phyloP scores from a whole-genome alignment of 2,113 vertebrate genomes.

The Phalacrocorax aristotelis region DNA sequence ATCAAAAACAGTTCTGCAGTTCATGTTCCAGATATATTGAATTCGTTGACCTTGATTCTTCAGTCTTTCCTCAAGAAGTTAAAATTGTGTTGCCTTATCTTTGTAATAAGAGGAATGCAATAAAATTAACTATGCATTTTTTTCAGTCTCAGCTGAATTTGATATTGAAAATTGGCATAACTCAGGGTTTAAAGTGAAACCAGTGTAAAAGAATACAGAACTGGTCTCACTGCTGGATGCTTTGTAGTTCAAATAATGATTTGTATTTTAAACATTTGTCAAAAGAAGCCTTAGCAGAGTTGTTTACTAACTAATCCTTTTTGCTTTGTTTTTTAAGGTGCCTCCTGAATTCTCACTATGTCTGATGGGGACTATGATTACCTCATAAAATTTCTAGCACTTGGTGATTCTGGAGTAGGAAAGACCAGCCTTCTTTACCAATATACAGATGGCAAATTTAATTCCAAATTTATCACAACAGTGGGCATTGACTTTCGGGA shows the following conservation, averaged over 20 bases:
- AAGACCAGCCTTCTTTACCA: slow-evolving; percentile 98
- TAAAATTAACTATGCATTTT: background rate
- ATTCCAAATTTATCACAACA: slow-evolving; percentile 97
- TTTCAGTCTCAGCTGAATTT: background rate
- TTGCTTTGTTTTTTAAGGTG: slow-evolving; percentile 69
- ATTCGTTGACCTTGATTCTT: background rate
- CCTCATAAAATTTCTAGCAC: slow-evolving; percentile 97
- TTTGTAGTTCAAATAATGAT: background rate
- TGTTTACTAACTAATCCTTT: background rate
- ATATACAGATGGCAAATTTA: slow-evolving; percentile 96
- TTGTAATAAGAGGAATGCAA: background rate
- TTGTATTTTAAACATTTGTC: background rate
- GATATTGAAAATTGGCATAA: background rate
- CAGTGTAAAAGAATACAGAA: background rate
- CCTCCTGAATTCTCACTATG: slow-evolving; percentile 84
- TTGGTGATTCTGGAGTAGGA: slow-evolving; percentile 96
- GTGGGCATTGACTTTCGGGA: slow-evolving; percentile 99
- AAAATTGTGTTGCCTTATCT: background rate
- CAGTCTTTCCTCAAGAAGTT: background rate
- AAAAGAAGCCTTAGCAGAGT: background rate
- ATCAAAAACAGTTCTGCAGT: background rate
- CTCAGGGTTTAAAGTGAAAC: background rate
- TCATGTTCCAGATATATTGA: background rate
- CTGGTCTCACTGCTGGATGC: background rate
- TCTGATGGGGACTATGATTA: slow-evolving; percentile 99